Evolutionary conservation across 2,113 vertebrate genomes (phyloP).

Genomic region (Lamprologus callipterus): DNA sequence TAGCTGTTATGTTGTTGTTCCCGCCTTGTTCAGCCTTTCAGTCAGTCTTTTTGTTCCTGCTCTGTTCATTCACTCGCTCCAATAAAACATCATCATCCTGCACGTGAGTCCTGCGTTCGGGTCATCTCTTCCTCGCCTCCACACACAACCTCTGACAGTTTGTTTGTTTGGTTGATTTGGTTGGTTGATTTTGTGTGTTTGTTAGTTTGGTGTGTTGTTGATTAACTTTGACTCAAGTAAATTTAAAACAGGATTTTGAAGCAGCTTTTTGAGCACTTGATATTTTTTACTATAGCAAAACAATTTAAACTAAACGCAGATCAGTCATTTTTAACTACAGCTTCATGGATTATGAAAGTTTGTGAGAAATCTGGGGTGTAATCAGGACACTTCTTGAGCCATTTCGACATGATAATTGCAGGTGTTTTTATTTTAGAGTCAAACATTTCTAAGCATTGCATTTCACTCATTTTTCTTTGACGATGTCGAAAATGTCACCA

Average conservation of each 20-base stretch:
- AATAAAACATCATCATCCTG: background rate
- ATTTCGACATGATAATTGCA: background rate
- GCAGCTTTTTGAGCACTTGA: background rate
- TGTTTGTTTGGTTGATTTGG: background rate
- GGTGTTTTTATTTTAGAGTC: background rate
- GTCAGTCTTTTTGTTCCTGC: fast-evolving
- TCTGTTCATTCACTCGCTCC: background rate
- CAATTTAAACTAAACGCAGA: fast-evolving
- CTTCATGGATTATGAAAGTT: background rate
- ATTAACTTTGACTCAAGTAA: background rate
- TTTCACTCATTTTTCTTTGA: background rate
- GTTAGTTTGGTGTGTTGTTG: background rate
- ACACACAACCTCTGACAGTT: background rate
- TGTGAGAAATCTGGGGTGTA: background rate
- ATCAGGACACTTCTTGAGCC: background rate
- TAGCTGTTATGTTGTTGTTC: background rate
- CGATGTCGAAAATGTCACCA: fast-evolving
- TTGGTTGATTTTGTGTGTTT: background rate
- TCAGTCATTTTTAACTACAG: fast-evolving
- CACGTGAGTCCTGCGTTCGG: fast-evolving
- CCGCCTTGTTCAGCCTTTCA: too few relatives aligned
- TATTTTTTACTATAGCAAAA: background rate
- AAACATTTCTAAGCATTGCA: background rate
- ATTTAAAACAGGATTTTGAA: background rate
- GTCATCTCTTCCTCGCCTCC: background rate